Evolutionary conservation across 2,888 invertebrate genomes (phyloP).

Genomic region (Sepiola atlantica): DNA sequence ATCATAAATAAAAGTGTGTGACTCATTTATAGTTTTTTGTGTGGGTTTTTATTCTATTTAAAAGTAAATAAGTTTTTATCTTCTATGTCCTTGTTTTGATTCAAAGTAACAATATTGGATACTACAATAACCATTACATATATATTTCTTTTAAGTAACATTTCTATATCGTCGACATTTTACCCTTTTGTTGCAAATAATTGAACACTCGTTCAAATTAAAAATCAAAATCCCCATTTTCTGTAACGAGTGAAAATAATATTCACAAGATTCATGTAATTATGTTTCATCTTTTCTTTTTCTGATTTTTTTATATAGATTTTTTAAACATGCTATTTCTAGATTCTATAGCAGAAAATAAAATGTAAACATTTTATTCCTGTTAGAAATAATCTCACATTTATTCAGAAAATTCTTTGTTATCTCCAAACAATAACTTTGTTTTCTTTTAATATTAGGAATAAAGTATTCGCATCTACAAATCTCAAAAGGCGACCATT

Average conservation of each 20-base stretch:
- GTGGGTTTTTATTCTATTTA: too few relatives aligned
- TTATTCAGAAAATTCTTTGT: background rate
- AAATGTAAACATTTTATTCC: background rate
- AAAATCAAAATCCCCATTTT: background rate
- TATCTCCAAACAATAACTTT: background rate
- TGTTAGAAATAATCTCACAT: background rate
- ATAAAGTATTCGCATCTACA: background rate
- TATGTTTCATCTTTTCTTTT: background rate
- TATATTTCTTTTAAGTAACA: too few relatives aligned
- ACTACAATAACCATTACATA: too few relatives aligned
- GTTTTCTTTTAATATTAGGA: background rate
- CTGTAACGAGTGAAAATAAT: background rate
- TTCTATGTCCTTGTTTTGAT: too few relatives aligned
- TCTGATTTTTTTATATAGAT: background rate
- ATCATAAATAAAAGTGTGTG: background rate
- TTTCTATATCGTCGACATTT: background rate
- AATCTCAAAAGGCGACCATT: background rate
- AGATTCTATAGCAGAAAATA: background rate
- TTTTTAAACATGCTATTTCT: background rate
- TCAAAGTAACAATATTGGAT: too few relatives aligned
- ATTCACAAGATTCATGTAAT: background rate
- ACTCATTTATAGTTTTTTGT: too few relatives aligned
- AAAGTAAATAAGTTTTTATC: too few relatives aligned
- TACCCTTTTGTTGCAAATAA: background rate
- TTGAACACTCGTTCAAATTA: background rate